These are phyloP conservation scores for Trichonephila clavata DNA, from an alignment of 1,140 invertebrate genomes.

Conservation along the genomic window DNA sequence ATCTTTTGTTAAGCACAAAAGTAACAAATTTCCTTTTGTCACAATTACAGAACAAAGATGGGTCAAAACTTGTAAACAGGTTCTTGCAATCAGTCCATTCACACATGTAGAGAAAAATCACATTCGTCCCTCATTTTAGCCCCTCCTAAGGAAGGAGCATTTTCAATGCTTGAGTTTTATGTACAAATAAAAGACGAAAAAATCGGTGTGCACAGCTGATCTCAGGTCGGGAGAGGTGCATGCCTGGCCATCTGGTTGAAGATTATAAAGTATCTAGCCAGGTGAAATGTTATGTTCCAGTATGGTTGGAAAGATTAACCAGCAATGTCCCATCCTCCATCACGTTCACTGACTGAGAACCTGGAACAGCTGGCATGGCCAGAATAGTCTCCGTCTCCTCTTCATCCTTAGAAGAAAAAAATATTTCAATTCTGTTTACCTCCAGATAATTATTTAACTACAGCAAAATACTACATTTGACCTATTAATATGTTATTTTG, in stretches of 20 bases:
- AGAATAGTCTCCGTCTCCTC: slow-evolving; percentile 73
- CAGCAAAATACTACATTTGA: no score
- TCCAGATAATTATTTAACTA: no score
- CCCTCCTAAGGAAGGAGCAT: not conserved
- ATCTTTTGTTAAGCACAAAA: no score
- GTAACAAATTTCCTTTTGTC: no score
- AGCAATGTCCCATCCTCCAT: slow-evolving; percentile 31
- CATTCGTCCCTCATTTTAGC: not conserved
- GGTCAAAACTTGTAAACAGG: no score
- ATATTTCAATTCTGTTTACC: no score
- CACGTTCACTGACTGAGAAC: slow-evolving; percentile 10
- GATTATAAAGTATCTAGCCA: not conserved
- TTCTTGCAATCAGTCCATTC: not conserved
- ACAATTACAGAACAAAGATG: no score
- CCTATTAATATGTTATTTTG: no score
- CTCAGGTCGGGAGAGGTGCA: not conserved
- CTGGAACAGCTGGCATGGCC: slow-evolving; percentile 71
- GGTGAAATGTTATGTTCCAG: not conserved
- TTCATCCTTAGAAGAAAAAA: slow-evolving; percentile 64
- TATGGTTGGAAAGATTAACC: slow-evolving; percentile 31
- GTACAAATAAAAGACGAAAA: slow-evolving; percentile 7
- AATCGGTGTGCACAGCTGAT: not conserved
- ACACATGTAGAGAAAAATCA: not conserved
- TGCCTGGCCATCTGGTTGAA: not conserved
- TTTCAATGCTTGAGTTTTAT: not conserved